Conservation (phyloP, 2,113 vertebrate species). For the Paramisgurnus dabryanus region DNA sequence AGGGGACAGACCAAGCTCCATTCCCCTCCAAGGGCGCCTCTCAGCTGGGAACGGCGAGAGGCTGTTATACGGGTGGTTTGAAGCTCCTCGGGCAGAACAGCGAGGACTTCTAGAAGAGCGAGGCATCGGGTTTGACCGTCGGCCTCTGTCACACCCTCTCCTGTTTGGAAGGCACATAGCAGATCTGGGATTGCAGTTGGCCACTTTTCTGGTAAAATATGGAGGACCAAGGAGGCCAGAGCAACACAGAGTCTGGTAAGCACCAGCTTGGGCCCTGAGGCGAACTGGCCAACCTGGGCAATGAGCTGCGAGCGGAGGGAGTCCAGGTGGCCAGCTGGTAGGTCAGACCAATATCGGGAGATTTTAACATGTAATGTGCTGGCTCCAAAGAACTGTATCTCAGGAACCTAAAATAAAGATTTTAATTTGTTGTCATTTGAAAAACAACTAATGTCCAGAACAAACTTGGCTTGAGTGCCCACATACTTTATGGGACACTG, state of each 20-base stretch:
- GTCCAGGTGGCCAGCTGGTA: conserved; percentile 85
- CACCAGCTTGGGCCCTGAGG: conserved; percentile 92
- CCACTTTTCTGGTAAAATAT: conserved; percentile 91
- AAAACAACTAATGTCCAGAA: background rate
- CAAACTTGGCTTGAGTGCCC: background rate
- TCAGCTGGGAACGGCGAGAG: conserved; percentile 84
- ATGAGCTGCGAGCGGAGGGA: conserved; percentile 90
- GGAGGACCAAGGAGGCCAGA: conserved; percentile 89
- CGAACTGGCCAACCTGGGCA: conserved; percentile 86
- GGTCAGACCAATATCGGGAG: conserved; percentile 90
- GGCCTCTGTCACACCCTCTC: conserved; percentile 77
- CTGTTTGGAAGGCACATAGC: conserved; percentile 86
- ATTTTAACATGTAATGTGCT: conserved; percentile 96
- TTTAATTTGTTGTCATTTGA: background rate
- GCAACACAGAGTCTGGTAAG: conserved; percentile 93
- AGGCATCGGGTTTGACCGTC: conserved; percentile 82
- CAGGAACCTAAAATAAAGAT: conserved; percentile 76
- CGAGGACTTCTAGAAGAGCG: conserved; percentile 89
- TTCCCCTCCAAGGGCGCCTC: conserved; percentile 83
- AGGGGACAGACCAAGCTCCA: conserved; percentile 85
- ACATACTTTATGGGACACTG: background rate
- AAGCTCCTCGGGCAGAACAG: conserved; percentile 93
- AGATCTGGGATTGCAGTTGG: conserved; percentile 89
- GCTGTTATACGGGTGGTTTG: conserved; percentile 88
- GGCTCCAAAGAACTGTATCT: conserved; percentile 98